Percentiles rank a stretch among this genome's conserved stretches.
These are phyloP conservation scores for Crotalus helleri DNA, from an alignment of 2,113 vertebrate species.

Conservation along the genomic window DNA sequence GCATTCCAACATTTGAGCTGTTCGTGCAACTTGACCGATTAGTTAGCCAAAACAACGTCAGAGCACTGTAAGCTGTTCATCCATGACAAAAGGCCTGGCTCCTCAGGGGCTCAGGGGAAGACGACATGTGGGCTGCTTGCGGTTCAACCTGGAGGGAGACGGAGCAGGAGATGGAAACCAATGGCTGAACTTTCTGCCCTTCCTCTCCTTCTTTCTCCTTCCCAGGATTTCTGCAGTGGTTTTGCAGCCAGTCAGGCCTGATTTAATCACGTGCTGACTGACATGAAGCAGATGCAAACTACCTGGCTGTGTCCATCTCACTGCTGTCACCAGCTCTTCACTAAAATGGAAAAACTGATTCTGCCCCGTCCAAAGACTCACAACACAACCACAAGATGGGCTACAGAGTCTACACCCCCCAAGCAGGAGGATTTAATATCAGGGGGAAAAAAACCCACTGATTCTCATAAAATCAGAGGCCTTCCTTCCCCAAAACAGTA, in stretches of 20 bases:
- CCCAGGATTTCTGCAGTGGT: not conserved
- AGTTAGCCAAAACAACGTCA: not conserved
- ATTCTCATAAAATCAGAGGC: not conserved
- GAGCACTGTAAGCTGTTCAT: not conserved
- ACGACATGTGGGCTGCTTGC: not conserved
- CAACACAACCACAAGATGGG: not conserved
- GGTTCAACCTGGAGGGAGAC: not conserved
- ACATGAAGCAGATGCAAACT: constrained; percentile 27
- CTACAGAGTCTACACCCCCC: not conserved
- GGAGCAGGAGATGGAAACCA: too few species aligned
- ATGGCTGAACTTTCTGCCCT: too few species aligned
- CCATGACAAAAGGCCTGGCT: not conserved
- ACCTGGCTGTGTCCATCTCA: constrained; percentile 34
- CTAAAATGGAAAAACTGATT: constrained; percentile 22
- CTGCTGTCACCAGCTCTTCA: not conserved
- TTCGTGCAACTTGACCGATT: accelerated
- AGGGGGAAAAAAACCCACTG: not conserved
- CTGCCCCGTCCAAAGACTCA: not conserved
- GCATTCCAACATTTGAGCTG: not conserved
- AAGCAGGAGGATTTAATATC: not conserved
- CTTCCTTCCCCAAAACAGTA: too few species aligned
- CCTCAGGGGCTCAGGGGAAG: not conserved
- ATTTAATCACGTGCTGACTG: not conserved
- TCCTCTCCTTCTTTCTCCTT: accelerated
- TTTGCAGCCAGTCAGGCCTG: not conserved